phyloP scores from a whole-genome alignment of 2,113 vertebrate species.

The Camelus dromedarius region DNA sequence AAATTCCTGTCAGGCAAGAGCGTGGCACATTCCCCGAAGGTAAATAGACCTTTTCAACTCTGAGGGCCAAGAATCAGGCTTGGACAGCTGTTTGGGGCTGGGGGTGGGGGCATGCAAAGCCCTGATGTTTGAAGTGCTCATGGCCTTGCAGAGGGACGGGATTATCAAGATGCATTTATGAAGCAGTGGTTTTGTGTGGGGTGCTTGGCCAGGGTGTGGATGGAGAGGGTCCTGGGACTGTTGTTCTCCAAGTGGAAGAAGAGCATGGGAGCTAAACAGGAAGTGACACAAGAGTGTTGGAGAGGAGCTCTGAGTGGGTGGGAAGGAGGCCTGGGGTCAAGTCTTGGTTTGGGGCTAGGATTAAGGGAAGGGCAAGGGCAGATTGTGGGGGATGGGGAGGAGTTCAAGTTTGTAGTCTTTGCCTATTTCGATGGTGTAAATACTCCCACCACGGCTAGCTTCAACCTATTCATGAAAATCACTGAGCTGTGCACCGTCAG shows the following conservation, averaged over 20 bases:
- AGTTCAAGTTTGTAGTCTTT: neutral
- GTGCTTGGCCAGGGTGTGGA: neutral
- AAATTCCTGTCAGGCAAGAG: slow-evolving; percentile 40
- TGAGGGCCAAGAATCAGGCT: neutral
- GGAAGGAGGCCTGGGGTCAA: neutral
- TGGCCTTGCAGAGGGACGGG: neutral
- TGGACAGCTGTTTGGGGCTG: neutral
- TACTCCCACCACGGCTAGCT: neutral
- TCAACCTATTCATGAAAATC: neutral
- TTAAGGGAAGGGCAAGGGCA: neutral
- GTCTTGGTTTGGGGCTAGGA: neutral
- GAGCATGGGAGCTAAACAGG: neutral
- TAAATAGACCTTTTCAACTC: neutral
- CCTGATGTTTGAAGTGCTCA: rapidly evolving
- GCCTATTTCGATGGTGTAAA: neutral
- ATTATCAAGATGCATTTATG: neutral
- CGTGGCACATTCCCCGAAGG: neutral
- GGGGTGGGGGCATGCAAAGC: too few species aligned
- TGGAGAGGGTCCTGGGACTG: neutral
- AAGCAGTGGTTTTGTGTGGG: neutral
- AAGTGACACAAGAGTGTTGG: neutral
- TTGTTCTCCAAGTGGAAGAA: neutral
- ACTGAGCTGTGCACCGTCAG: neutral
- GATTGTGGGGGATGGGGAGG: neutral
- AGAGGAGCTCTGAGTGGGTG: neutral